Evolutionary conservation across 2,113 vertebrate species (phyloP), one percentile per base, ranked within the genome.

Genomic region (Zapornia atra): DNA sequence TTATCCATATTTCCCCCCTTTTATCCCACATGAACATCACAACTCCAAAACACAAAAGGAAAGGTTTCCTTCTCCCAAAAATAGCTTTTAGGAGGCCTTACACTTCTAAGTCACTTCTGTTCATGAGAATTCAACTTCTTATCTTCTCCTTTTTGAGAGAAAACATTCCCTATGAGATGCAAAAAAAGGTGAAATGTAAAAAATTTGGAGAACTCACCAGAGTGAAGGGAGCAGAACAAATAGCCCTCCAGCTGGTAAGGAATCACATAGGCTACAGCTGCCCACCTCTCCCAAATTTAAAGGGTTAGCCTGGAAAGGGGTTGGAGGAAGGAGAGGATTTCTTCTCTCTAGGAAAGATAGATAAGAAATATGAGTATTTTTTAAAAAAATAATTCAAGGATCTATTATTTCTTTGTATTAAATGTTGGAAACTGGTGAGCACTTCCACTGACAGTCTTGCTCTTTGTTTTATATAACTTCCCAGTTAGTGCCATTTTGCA

Each of bases 241-340:
- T 8, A 56, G 3, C 4, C 28, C 5, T 17, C 6, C 7, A 46
- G 22, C 14, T 83, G 3, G 25, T 40, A 12, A 82, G 5, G 9
- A 86, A 5, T 0, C 7, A 9, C 3, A 63, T 56, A 33, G 80
- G 4, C 1, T 46, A 6, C 25, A 40, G 11, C 1, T 71, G 5
- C 33, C 4, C 5, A 8, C 21, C 42, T 19, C 28, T 38, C 31
- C 36, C 34, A n/a, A 15, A 70, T 91, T 53, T 78, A 84, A 89
- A 89, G 40, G 19, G 3, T n/a, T 60, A 68, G 16, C 11, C 50
- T 64, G 42, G 46, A 63, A 70, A 5, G 2, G 28, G 11, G 17
- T 31, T 22, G 46, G 28, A 36, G 9, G 3, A 6, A 72, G n/a
- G 26, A 36, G 26, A 51, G 48, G 13, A 40, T n/a, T 36, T 36